Percentiles rank a stretch among this genome's conserved stretches.
phyloP scores from a whole-genome alignment of 2,888 invertebrate genomes.

The Tolmerus cingulatus region DNA sequence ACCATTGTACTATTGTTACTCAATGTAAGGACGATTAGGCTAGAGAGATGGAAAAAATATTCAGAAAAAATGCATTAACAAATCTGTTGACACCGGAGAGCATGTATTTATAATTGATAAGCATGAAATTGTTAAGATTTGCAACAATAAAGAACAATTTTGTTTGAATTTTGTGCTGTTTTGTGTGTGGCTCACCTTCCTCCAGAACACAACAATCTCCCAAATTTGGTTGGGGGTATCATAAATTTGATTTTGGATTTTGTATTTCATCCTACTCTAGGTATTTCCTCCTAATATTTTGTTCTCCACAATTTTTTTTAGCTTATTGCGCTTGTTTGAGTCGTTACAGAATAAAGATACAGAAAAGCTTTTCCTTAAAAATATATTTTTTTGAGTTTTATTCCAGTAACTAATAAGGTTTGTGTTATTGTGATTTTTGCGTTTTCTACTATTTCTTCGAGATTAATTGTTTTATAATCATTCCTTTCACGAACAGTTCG shows the following conservation, averaged over 20 bases:
- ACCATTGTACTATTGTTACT: slow-evolving; percentile 39
- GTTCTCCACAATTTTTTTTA: not conserved
- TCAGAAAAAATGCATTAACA: slow-evolving; percentile 13
- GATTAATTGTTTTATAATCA: not conserved
- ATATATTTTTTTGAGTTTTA: not conserved
- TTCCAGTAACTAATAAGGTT: slow-evolving; percentile 31
- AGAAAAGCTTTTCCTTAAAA: not conserved
- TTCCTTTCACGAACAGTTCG: slow-evolving; percentile 42
- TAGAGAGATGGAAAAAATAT: not conserved
- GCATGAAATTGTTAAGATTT: slow-evolving; percentile 47
- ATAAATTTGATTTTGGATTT: not conserved
- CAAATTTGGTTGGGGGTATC: not conserved
- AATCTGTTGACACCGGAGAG: slow-evolving; percentile 19
- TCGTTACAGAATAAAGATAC: not conserved
- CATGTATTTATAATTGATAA: slow-evolving; percentile 47
- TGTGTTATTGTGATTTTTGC: not conserved
- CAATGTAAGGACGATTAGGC: slow-evolving; percentile 34
- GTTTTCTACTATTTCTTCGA: not conserved
- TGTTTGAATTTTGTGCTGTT: slow-evolving; percentile 45
- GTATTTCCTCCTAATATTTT: not conserved
- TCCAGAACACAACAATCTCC: not conserved
- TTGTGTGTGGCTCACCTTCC: slow-evolving; percentile 20
- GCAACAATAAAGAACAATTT: slow-evolving; percentile 41
- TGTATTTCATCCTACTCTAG: not conserved
- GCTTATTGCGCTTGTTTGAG: slow-evolving; percentile 18